Base-by-base conservation (phyloP, 1,140 invertebrate species). In the Ceratosolen solmsi region DNA sequence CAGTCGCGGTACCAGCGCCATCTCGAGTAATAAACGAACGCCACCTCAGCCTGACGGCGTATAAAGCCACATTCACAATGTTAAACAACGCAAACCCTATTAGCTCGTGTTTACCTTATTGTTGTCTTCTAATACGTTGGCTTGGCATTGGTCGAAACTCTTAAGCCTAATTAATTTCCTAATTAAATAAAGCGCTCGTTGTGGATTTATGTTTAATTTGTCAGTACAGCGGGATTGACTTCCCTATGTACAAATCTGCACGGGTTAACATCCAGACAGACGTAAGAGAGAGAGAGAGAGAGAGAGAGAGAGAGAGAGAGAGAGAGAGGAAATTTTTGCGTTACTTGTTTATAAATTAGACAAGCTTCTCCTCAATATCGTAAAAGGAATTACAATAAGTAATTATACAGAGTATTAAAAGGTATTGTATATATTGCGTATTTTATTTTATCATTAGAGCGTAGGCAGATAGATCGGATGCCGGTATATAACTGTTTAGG, bases 161-260 rank as follows among this genome's bases (percentile, higher is more conserved):
- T 1, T 17, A n/a, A n/a, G 38, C 20, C 33, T n/a, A n/a, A 9
- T 17, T 33, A 68, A 22, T 68, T 5, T 58, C 2, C n/a, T 3
- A 17, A 63, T 20, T n/a, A n/a, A n/a, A n/a, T n/a, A n/a, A n/a
- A n/a, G 13, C 41, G 41, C 5, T 46, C 41, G 20, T 38, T 68
- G 63, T 68, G 33, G 36, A 38, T 38, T 9, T 36, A 68, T 22
- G 27, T 68, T 68, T 68, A 38, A 68, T 68, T 68, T 68, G 27
- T 68, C 36, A n/a, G 30, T 38, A 1, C 22, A 38, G 17, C 7
- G 22, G 22, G 3, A 36, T 8, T 17, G 1, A 4, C 20, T 33
- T 63, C 27, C 13, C 3, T 68, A 38, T 15, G 63, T 68, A 38
- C 38, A 38, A 38, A 68, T 9, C 22, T 68, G 63, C 27, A 33